Evolutionary conservation across 1,140 invertebrate species (phyloP).

Genomic region (Sminthurides bifidus): DNA sequence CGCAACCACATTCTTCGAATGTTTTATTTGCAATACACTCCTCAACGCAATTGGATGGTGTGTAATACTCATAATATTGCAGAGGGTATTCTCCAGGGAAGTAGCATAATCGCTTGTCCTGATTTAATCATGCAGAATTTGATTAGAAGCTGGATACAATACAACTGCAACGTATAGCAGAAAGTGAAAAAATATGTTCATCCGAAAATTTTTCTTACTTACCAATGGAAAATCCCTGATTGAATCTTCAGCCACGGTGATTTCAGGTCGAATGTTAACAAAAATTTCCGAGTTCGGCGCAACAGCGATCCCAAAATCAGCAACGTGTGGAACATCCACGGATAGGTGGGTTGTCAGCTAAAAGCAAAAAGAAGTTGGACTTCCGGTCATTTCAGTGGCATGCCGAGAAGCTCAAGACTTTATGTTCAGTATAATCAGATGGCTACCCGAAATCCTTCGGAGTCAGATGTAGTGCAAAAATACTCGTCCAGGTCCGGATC

Average conservation of each 20-base stretch:
- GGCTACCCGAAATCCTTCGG: constrained; percentile 25
- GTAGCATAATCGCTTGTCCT: constrained; percentile 27
- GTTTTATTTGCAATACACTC: constrained; percentile 26
- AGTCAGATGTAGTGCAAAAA: constrained; percentile 29
- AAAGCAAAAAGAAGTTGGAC: no score
- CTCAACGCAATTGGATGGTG: constrained; percentile 25
- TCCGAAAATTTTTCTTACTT: not conserved
- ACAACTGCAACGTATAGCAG: not conserved
- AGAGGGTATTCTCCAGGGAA: constrained; percentile 19
- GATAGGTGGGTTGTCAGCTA: constrained; percentile 22
- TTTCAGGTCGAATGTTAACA: constrained; percentile 18
- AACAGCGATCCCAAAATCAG: constrained; percentile 25
- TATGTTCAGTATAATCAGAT: not conserved
- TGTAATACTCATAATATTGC: constrained; percentile 25
- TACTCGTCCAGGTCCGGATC: constrained; percentile 27
- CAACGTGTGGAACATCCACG: constrained; percentile 23
- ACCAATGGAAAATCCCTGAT: constrained; percentile 23
- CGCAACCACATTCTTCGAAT: constrained; percentile 12
- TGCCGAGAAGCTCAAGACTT: no score
- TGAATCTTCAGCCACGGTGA: constrained; percentile 23
- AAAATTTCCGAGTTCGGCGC: constrained; percentile 24
- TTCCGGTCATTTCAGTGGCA: no score
- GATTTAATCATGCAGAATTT: no score
- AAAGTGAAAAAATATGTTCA: not conserved
- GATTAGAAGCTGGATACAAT: not conserved